Evolutionary conservation across 2,113 vertebrate species (phyloP).

Genomic region (Terrapene triunguis): DNA sequence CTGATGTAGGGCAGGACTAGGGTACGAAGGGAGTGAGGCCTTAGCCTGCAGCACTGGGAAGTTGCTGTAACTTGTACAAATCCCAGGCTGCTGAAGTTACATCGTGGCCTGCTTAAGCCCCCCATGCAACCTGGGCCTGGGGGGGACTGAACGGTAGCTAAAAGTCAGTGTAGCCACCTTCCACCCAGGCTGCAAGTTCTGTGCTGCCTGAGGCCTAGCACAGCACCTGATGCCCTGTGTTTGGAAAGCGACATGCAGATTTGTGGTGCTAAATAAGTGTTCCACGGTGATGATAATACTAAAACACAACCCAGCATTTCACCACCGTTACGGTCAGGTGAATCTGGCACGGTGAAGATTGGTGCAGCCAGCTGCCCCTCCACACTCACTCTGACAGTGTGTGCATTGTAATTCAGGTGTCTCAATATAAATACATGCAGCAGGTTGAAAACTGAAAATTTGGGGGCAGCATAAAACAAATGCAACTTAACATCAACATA

Average conservation of each 20-base stretch:
- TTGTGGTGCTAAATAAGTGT: rapidly evolving
- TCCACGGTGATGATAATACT: background rate
- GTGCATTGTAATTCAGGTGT: background rate
- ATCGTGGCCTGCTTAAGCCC: background rate
- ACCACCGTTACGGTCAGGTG: background rate
- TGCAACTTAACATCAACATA: background rate
- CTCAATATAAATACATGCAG: rapidly evolving
- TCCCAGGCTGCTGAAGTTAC: background rate
- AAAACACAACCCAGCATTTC: background rate
- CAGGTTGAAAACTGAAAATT: background rate
- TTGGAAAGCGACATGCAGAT: background rate
- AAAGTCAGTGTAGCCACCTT: background rate
- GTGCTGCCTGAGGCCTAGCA: background rate
- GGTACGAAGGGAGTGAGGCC: background rate
- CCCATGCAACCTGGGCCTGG: background rate
- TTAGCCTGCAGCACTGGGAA: background rate
- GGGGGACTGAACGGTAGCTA: background rate
- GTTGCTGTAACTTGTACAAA: background rate
- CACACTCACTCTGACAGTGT: background rate
- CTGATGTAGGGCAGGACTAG: background rate
- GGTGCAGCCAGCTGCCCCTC: background rate
- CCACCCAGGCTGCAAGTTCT: background rate
- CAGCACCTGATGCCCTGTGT: background rate
- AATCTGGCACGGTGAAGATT: background rate
- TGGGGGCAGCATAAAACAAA: rapidly evolving